Evolutionary conservation across 2,888 invertebrate genomes (phyloP).

Genomic region (Macrophya annulata): DNA sequence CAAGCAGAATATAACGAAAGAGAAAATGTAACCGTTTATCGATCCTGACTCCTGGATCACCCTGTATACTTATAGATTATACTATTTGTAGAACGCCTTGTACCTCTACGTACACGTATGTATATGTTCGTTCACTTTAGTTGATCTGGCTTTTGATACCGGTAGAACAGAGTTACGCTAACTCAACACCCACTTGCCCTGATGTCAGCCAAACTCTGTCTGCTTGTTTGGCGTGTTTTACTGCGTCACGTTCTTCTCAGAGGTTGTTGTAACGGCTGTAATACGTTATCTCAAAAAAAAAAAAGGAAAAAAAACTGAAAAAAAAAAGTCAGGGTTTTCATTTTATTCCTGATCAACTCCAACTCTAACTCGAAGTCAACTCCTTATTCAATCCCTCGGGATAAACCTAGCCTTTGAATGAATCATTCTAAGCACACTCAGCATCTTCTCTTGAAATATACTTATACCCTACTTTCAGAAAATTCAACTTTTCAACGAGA

Average conservation of each 20-base stretch:
- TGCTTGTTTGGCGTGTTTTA: slow-evolving; percentile 39
- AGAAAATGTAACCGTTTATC: not conserved
- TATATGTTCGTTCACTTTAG: not conserved
- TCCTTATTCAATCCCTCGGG: not conserved
- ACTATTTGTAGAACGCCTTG: not conserved
- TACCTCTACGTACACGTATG: not conserved
- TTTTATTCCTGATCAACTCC: slow-evolving; percentile 40
- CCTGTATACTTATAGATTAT: not conserved
- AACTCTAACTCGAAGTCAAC: not conserved
- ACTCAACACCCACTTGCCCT: slow-evolving; percentile 54
- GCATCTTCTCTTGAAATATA: not conserved
- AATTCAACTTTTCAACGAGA: not conserved
- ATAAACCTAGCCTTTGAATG: not conserved
- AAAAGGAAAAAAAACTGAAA: not conserved
- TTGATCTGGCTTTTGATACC: slow-evolving; percentile 50
- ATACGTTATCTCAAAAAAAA: not conserved
- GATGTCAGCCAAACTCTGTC: slow-evolving; percentile 50
- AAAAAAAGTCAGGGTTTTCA: not conserved
- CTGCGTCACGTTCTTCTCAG: not conserved
- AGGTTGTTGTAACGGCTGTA: not conserved
- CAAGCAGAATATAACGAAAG: not conserved
- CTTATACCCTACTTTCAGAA: not conserved
- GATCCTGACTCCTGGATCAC: not conserved
- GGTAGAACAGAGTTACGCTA: slow-evolving; percentile 51
- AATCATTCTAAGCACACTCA: not conserved